Percentiles rank a stretch among this genome's conserved stretches.
Evolutionary conservation across 2,797 vertebrate species (phyloP).

Genomic region (Semaprochilodus insignis): DNA sequence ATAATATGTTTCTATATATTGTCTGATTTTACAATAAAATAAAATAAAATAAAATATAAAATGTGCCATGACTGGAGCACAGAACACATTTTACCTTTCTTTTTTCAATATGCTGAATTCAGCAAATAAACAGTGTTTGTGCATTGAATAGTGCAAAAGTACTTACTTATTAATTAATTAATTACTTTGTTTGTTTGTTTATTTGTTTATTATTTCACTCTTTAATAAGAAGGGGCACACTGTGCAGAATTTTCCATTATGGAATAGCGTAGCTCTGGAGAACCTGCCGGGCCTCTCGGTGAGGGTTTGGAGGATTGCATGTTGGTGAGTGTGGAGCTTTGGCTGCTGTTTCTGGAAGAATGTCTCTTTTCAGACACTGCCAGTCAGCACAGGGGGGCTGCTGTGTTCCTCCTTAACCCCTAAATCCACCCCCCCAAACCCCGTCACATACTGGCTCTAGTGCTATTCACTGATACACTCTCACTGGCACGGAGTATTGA

Average conservation of each 20-base stretch:
- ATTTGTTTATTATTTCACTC: no score
- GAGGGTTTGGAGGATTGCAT: constrained; percentile 1
- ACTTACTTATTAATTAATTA: no score
- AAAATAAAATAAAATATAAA: no score
- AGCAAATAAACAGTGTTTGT: no score
- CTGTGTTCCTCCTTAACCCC: constrained; percentile 44
- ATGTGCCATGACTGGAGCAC: no score
- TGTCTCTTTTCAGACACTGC: constrained; percentile 25
- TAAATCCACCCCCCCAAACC: constrained; percentile 1
- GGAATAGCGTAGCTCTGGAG: background rate
- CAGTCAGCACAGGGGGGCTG: constrained; percentile 65
- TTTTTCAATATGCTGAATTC: no score
- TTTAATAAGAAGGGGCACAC: background rate
- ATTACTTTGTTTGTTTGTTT: no score
- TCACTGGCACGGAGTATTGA: no score
- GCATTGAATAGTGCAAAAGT: no score
- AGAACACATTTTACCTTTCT: no score
- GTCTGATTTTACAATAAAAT: no score
- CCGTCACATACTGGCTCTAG: background rate
- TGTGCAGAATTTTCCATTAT: background rate
- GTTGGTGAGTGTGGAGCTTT: background rate
- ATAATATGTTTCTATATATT: no score
- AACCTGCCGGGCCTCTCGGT: background rate
- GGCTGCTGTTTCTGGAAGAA: constrained; percentile 21
- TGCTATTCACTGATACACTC: background rate